Evolutionary conservation across 2,797 vertebrate species (phyloP).

Genomic region (Limosa lapponica): DNA sequence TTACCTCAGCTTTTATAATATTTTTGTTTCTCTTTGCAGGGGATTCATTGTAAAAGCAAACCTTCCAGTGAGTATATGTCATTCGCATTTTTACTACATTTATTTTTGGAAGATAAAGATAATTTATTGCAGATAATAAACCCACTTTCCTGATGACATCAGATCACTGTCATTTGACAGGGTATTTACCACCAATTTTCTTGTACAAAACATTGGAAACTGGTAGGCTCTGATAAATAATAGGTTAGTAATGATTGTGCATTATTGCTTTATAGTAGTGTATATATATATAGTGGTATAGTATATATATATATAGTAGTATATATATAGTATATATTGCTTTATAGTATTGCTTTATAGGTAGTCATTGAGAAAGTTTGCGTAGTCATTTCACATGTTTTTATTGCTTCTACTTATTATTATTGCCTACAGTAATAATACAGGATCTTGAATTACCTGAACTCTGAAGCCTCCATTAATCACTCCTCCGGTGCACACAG

Average conservation of each 20-base stretch:
- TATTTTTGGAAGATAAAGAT: neutral
- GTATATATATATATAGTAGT: no score
- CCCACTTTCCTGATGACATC: neutral
- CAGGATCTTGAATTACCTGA: neutral
- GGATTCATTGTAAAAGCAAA: slow-evolving; percentile 69
- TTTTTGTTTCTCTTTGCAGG: slow-evolving; percentile 63
- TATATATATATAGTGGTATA: no score
- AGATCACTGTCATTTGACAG: neutral
- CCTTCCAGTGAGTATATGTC: slow-evolving; percentile 61
- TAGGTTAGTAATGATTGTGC: neutral
- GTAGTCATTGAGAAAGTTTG: neutral
- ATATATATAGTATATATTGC: no score
- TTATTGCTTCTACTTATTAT: neutral
- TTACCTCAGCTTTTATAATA: neutral
- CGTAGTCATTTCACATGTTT: neutral
- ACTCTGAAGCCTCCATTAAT: neutral
- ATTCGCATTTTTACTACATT: neutral
- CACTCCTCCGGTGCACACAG: neutral
- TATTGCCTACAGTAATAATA: neutral
- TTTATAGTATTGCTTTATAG: no score
- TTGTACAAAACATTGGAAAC: neutral
- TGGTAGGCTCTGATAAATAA: neutral
- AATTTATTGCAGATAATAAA: neutral
- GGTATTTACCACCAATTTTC: neutral
- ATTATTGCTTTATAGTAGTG: neutral